These are phyloP conservation scores for Phalanger gymnotis DNA, from an alignment of 2,797 vertebrate species.

Conservation along the genomic window DNA sequence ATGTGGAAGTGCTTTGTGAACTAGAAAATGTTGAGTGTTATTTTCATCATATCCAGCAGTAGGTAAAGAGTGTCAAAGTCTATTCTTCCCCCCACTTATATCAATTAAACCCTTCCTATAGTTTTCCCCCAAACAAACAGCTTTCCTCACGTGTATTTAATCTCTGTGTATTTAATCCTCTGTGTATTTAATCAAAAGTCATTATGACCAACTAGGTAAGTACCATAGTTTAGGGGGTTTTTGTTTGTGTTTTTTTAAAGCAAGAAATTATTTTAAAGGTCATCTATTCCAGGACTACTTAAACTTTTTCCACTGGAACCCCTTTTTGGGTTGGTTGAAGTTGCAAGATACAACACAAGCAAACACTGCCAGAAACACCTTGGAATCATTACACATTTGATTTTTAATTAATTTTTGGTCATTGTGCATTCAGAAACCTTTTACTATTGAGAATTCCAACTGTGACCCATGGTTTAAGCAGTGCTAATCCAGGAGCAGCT, in stretches of 20 bases:
- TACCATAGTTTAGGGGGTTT: neutral
- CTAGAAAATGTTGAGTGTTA: neutral
- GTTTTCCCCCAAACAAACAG: neutral
- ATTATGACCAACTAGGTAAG: neutral
- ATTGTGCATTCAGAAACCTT: too few species aligned
- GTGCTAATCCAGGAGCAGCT: too few species aligned
- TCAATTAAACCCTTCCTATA: neutral
- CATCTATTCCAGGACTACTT: neutral
- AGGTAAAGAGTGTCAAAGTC: neutral
- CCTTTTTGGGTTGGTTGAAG: too few species aligned
- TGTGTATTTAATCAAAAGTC: neutral
- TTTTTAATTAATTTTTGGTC: too few species aligned
- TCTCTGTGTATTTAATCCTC: neutral
- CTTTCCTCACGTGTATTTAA: too few species aligned
- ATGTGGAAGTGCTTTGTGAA: neutral
- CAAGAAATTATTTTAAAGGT: neutral
- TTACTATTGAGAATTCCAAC: too few species aligned
- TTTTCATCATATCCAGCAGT: neutral
- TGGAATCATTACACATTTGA: too few species aligned
- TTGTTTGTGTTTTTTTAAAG: neutral
- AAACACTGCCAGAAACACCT: too few species aligned
- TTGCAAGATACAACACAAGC: too few species aligned
- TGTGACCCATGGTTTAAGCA: too few species aligned
- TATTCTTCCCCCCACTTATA: neutral
- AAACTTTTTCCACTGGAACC: too few species aligned